Conservation (phyloP, 2,888 invertebrate species). For the Drosophila formosana region DNA sequence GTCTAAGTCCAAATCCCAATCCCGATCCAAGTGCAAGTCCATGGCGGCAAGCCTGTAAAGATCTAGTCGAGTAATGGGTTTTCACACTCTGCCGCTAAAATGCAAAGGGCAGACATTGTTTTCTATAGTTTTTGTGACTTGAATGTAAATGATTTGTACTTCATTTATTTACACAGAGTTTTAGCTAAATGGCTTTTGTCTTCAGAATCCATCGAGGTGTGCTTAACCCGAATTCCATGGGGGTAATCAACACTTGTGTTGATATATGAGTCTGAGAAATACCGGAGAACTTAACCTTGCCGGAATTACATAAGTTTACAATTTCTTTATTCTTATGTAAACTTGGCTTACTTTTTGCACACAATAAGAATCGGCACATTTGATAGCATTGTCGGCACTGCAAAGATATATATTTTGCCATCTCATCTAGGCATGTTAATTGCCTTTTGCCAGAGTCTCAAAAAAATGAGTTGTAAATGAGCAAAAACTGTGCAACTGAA, state of each 20-base stretch:
- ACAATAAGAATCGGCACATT: slow-evolving; percentile 35
- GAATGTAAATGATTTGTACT: slow-evolving; percentile 56
- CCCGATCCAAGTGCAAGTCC: neutral
- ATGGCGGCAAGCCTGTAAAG: slow-evolving; percentile 36
- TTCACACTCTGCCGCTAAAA: slow-evolving; percentile 78
- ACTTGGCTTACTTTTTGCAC: neutral
- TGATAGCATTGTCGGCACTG: slow-evolving; percentile 38
- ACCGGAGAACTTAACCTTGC: slow-evolving; percentile 1
- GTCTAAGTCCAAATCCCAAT: neutral
- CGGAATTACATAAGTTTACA: neutral
- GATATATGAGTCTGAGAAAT: slow-evolving; percentile 42
- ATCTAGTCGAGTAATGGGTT: slow-evolving; percentile 55
- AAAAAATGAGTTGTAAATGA: slow-evolving; percentile 80
- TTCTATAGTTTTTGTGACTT: slow-evolving; percentile 37
- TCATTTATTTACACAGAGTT: slow-evolving; percentile 43
- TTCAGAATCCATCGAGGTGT: slow-evolving; percentile 40
- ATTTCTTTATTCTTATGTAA: neutral
- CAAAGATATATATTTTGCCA: slow-evolving; percentile 38
- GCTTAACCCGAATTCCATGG: slow-evolving; percentile 52
- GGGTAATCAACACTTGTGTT: slow-evolving; percentile 22
- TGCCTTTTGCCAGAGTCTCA: slow-evolving; percentile 64
- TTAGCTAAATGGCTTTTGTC: slow-evolving; percentile 48
- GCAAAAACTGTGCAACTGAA: slow-evolving; percentile 44
- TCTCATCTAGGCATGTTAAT: slow-evolving; percentile 71
- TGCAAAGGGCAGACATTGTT: slow-evolving; percentile 40